Base-by-base conservation (phyloP, 1,140 invertebrate species). In the Camponotus pennsylvanicus region DNA sequence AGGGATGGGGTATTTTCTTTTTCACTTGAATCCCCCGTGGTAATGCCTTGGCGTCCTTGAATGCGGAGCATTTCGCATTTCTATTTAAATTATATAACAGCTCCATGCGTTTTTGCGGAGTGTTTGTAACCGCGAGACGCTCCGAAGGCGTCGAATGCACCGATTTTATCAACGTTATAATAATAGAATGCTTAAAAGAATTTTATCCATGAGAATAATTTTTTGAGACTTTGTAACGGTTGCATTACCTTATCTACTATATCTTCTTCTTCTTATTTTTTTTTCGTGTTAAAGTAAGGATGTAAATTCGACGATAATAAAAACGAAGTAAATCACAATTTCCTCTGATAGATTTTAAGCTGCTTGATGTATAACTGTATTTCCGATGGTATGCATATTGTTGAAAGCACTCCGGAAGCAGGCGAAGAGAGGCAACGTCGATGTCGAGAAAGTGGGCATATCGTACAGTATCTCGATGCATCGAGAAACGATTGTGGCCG, bases 401-500 rank as follows among this genome's bases (percentile, higher is more conserved):
- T 21, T 73, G 80, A 76, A 70, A 82, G 61, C 76, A 27, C 61
- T 37, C 76, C 69, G 55, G 64, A 64, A 64, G n/a, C 40, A 27
- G 8, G 2, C 40, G 34, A 9, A 52, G 21, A 52, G 27, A 9
- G 11, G 42, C 64, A 55, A 42, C 63, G 71, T 64, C 57, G 21
- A 63, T 49, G 71, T 42, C 32, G 37, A 37, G 77, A 80, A 82
- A 71, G 67, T n/a, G 80, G 63, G 34, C 45, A 61, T 61, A 66
- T 8, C 55, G 59, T 42, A 69, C 67, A 55, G 45, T 45, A 67
- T n/a, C 34, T 67, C 69, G 71, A 63, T 73, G 77, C 84, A 79
- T 86, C 75, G 85, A 64, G 61, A 59, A 87, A 63, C 67, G 88
- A 89, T 86, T 67, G 84, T 71, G 82, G 89, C 77, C 89, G 91